Evolutionary conservation across 1,140 invertebrate genomes (phyloP), one percentile per base, ranked within the genome.

Genomic region (Drosophila murphyi): DNA sequence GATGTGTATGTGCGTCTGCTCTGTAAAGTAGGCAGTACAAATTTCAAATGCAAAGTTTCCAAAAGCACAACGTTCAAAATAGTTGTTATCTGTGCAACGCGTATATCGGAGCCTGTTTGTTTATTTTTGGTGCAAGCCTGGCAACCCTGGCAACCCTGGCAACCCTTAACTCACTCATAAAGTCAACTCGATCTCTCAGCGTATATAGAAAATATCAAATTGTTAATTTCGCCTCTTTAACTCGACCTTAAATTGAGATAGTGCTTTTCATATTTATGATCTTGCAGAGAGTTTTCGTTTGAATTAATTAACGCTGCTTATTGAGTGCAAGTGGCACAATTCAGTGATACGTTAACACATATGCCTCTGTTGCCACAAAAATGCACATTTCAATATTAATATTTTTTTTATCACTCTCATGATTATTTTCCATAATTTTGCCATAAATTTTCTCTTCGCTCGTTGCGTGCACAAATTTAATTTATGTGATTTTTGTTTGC

Each of bases 401-500:
- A 20, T 56, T 52, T 6, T 37, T 68, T 60, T 56, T 41, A 55
- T 61, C 50, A 52, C 56, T 61, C 50, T 35, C 43, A 70, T 70
- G 59, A 78, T 70, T 65, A 82, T 78, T 79, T 81, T 71, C 43
- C 82, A 87, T 87, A 87, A 86, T 79, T 82, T 88, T 35, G 65
- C 68, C 76, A 78, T 81, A 76, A 85, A 81, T 81, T 75, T 69
- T 69, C 61, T 32, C 48, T 28, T 51, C 35, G 8, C 28, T 6
- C 43, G 64, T 63, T 65, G 68, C 54, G 65, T 70, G 72, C 52
- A 52, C 78, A 82, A 86, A 86, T 88, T 78, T 60, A 88, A 86
- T 86, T 86, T 88, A 87, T 86, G 81, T 86, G 78, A 79, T 79
- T 78, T 81, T 74, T 78, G 78, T 43, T 39, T 78, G 77, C 79